phyloP scores from a whole-genome alignment of 2,113 vertebrate species.

The Poeciliopsis retropinna region DNA sequence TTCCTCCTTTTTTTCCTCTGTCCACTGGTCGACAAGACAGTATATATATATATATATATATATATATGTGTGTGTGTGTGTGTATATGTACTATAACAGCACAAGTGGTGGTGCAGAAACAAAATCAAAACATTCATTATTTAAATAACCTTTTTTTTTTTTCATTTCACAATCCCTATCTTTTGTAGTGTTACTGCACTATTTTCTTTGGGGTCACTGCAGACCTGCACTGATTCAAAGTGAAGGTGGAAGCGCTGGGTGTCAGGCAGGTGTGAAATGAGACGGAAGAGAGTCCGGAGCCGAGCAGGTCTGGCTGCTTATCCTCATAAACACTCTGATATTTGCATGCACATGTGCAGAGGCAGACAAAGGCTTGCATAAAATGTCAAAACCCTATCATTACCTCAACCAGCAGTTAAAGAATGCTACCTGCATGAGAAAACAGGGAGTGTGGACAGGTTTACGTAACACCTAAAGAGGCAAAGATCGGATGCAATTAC shows the following conservation, averaged over 20 bases:
- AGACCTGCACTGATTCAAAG: conserved; percentile 27
- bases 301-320: neutral
- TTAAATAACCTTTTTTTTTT: neutral
- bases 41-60: neutral
- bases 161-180: neutral
- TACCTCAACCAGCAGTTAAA: conserved; percentile 20
- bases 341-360: neutral
- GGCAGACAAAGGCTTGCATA: neutral
- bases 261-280: conserved; percentile 53
- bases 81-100: neutral
- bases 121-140: neutral
- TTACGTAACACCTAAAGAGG: conserved; percentile 40
- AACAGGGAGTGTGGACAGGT: neutral
- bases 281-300: conserved; percentile 23
- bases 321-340: neutral
- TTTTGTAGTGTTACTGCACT: conserved; percentile 13
- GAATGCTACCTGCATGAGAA: conserved; percentile 3
- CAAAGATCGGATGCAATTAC: conserved; percentile 38
- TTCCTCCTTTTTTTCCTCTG: neutral
- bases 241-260: conserved; percentile 22
- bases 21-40: conserved; percentile 11
- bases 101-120: too few species aligned
- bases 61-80: too few species aligned
- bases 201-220: conserved; percentile 22
- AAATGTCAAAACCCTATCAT: neutral